Percentiles rank a stretch among this genome's conserved stretches.
phyloP scores from a whole-genome alignment of 2,113 vertebrate species.

The Chroicocephalus ridibundus region DNA sequence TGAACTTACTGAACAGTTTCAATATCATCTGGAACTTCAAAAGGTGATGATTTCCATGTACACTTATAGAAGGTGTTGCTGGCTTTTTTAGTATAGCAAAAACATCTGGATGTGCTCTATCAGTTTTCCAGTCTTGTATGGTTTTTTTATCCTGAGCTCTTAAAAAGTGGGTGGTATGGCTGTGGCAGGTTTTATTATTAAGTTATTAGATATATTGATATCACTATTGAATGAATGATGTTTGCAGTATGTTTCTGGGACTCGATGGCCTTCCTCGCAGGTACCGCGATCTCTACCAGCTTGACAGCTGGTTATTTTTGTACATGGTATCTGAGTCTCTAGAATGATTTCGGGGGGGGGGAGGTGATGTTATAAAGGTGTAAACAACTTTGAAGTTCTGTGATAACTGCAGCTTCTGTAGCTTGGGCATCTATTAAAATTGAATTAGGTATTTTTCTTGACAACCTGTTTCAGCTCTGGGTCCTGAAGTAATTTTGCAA shows the following conservation, averaged over 20 bases:
- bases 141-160: not conserved
- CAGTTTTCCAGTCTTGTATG: not conserved
- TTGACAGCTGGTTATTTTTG: not conserved
- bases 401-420: not conserved
- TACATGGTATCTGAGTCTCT: not conserved
- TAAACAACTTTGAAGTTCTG: not conserved
- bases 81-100: not conserved
- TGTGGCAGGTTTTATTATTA: not conserved
- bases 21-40: not conserved
- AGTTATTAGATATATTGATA: not conserved
- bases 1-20: not conserved
- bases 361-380: not conserved
- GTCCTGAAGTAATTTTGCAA: not conserved
- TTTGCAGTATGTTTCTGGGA: not conserved
- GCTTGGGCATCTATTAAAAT: not conserved
- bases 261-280: not conserved
- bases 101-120: not conserved
- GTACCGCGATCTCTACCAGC: not conserved
- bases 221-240: not conserved
- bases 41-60: not conserved
- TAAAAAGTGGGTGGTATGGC: not conserved
- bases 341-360: not conserved
- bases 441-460: not conserved
- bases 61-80: not conserved
- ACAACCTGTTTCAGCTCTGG: not conserved